phyloP scores from a whole-genome alignment of 2,113 vertebrate genomes.

The Microtus montanus region DNA sequence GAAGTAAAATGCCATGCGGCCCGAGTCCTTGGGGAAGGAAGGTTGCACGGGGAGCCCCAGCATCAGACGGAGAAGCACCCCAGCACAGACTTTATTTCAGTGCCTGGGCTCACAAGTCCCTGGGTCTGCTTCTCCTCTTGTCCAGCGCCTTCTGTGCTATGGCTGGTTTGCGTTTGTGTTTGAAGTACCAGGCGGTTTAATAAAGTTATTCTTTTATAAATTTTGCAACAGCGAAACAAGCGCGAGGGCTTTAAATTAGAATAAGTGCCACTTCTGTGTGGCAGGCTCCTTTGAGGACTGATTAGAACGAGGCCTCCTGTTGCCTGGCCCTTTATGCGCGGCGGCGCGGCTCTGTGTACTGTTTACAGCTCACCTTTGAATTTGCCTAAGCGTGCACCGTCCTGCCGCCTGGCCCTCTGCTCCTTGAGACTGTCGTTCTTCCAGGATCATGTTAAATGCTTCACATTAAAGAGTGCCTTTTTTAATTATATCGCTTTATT shows the following conservation, averaged over 20 bases:
- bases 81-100: slow-evolving; percentile 60
- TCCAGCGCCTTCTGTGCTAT: slow-evolving; percentile 71
- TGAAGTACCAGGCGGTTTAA: slow-evolving; percentile 84
- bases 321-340: slow-evolving; percentile 82
- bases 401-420: slow-evolving; percentile 76
- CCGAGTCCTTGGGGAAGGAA: slow-evolving; percentile 34
- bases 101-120: slow-evolving; percentile 57
- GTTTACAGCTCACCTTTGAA: slow-evolving; percentile 85
- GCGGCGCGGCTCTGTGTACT: slow-evolving; percentile 78
- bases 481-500: slow-evolving; percentile 83
- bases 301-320: slow-evolving; percentile 86
- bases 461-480: slow-evolving; percentile 82
- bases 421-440: slow-evolving; percentile 67
- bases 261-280: slow-evolving; percentile 89
- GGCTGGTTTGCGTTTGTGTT: slow-evolving; percentile 82
- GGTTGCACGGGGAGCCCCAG: slow-evolving; percentile 8
- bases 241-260: slow-evolving; percentile 89
- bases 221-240: slow-evolving; percentile 88
- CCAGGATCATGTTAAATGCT: slow-evolving; percentile 82
- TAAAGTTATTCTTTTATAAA: slow-evolving; percentile 88
- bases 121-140: slow-evolving; percentile 61
- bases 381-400: slow-evolving; percentile 66
- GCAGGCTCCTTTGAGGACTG: slow-evolving; percentile 88
- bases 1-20: slow-evolving; percentile 24
- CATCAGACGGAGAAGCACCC: background rate